Base-by-base conservation (phyloP, 2,113 vertebrate species). In the Plotosus lineatus region DNA sequence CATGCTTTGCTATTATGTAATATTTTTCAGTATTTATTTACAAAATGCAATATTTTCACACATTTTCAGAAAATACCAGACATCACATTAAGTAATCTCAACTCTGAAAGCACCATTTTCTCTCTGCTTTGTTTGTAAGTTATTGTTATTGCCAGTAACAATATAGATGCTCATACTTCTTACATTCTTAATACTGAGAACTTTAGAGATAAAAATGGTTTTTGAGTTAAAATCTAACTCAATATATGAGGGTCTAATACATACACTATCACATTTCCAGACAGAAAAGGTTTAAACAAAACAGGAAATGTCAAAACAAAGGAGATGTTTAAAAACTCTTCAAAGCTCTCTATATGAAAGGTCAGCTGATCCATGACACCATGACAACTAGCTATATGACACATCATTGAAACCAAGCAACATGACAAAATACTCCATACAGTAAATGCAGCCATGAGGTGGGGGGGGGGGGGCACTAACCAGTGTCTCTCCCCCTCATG, bases 271-370 rank as follows among this genome's bases (percentile, higher is more conserved):
- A 65, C 15, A 65, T 38, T 58, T 48, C 53, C n/a, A 68, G 26
- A 11, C 50, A 75, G 80, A 74, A 82, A 69, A 31, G 44, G 71
- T 75, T 53, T 82, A 42, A 77, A 60, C 50, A 26, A 81, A 84
- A 82, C 84, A 85, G 80, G 61, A 82, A 81, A 60, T 75, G 10
- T 78, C 38, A 53, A 38, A 79, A 79, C 50, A 79, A 68, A 78
- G 19, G 65, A 78, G 33, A 83, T 69, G 46, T 36, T 51, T 74
- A 74, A 19, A 53, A 79, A 72, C 38, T 46, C 14, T 15, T 56
- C 4, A 40, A 56, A 40, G 7, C n/a, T 60, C 38, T 60, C 58
- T 60, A 42, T 31, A 58, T 40, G 44, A 36, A 71, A 73, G 3
- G 8, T 3, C 19, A 42, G 50, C 40, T 28, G 33, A 53, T 61